Percentiles rank a stretch among this genome's conserved stretches.
phyloP scores from a whole-genome alignment of 2,888 invertebrate genomes.

The Aphidoletes aphidimyza region DNA sequence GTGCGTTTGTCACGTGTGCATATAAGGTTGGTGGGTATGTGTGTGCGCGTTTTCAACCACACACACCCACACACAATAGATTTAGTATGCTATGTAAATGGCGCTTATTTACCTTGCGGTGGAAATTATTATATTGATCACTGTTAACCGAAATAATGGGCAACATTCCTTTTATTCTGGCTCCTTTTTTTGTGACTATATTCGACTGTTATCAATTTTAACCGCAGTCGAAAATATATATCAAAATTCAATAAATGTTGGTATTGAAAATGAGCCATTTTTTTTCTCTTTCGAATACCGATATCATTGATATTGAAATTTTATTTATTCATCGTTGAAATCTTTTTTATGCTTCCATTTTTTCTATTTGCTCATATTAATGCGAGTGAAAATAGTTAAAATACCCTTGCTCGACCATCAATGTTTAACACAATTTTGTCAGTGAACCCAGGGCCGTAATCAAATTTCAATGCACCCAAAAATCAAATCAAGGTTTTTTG shows the following conservation, averaged over 20 bases:
- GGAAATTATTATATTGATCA: background rate
- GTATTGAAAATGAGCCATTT: background rate
- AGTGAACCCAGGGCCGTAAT: too few relatives aligned
- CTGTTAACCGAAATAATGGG: background rate
- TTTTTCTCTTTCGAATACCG: background rate
- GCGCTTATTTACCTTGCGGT: background rate
- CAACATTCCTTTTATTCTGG: background rate
- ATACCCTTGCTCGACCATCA: too few relatives aligned
- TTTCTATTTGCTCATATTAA: background rate
- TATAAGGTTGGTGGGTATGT: too few relatives aligned
- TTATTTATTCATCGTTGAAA: background rate
- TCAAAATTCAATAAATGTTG: conserved; percentile 1
- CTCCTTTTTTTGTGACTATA: too few relatives aligned
- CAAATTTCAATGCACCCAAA: too few relatives aligned
- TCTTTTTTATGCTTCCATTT: background rate
- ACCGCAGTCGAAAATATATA: conserved; percentile 12
- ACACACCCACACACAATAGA: too few relatives aligned
- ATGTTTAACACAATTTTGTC: too few relatives aligned
- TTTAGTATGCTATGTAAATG: background rate
- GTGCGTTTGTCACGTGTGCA: too few relatives aligned
- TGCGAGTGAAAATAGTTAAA: background rate
- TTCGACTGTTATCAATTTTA: background rate
- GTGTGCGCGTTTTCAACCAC: too few relatives aligned
- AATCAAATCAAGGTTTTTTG: too few relatives aligned
- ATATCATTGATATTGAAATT: background rate